These are phyloP conservation scores for Dendroctonus ponderosae DNA, from an alignment of 1,140 invertebrate genomes.

Conservation along the genomic window DNA sequence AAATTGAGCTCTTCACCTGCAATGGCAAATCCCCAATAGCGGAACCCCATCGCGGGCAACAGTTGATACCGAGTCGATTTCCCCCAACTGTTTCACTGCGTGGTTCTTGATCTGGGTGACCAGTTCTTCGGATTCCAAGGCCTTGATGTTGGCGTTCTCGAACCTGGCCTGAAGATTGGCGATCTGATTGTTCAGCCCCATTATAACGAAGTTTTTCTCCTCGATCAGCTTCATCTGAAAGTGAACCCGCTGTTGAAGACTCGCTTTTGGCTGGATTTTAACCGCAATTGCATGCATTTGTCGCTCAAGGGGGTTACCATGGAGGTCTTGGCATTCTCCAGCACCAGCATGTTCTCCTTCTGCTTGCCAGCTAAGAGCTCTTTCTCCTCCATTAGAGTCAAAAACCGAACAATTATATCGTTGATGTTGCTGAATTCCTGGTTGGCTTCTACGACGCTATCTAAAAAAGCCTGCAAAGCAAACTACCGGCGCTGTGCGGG, in stretches of 20 bases:
- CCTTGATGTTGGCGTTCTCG: constrained; percentile 36
- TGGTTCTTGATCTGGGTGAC: constrained; percentile 37
- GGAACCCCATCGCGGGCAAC: neutral
- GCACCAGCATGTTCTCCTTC: neutral
- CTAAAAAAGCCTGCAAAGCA: constrained; percentile 29
- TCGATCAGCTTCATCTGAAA: constrained; percentile 38
- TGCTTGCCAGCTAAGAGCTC: constrained; percentile 11
- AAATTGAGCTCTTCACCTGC: constrained; percentile 35
- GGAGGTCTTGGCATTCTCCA: constrained; percentile 20
- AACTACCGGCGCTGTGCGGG: no score
- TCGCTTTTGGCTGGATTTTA: neutral
- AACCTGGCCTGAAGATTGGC: constrained; percentile 36
- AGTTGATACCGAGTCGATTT: constrained; percentile 30
- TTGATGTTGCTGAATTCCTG: neutral
- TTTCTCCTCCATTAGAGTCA: constrained; percentile 32
- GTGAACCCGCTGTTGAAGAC: neutral
- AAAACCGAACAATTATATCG: neutral
- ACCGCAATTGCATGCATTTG: constrained; percentile 9
- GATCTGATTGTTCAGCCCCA: constrained; percentile 38
- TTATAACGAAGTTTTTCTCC: constrained; percentile 38
- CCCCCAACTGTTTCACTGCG: constrained; percentile 27
- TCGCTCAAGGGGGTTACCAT: neutral
- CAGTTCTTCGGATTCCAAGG: constrained; percentile 32
- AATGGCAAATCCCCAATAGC: neutral
- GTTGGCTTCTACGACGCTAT: constrained; percentile 27